These are phyloP conservation scores for Acronicta alni DNA, from an alignment of 2,888 invertebrate genomes.

Conservation along the genomic window DNA sequence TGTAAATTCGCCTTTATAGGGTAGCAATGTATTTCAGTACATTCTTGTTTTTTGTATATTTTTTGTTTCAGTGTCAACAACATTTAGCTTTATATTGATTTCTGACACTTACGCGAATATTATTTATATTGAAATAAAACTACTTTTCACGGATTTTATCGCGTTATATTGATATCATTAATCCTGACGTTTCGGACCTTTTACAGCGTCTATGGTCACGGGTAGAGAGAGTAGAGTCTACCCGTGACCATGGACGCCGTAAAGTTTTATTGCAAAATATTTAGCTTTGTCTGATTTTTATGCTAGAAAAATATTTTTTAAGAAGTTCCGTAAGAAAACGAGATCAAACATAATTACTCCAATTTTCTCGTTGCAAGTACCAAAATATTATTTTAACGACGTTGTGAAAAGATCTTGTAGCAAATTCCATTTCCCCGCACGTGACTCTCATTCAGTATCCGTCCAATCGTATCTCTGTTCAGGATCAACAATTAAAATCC, in stretches of 20 bases:
- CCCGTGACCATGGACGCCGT: too few species aligned
- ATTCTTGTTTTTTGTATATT: conserved; percentile 19
- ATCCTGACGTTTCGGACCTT: too few species aligned
- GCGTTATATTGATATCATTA: too few species aligned
- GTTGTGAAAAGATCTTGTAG: conserved; percentile 38
- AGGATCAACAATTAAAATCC: conserved; percentile 58
- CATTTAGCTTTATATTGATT: too few species aligned
- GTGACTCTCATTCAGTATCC: conserved; percentile 44
- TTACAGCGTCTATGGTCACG: too few species aligned
- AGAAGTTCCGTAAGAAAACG: not conserved
- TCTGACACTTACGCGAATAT: too few species aligned
- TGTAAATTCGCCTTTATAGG: conserved; percentile 32
- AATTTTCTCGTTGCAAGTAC: conserved; percentile 3
- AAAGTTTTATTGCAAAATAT: too few species aligned
- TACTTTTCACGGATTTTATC: too few species aligned
- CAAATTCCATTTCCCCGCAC: conserved; percentile 47
- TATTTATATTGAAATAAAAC: too few species aligned
- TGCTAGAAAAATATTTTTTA: not conserved
- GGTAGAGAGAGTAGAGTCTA: too few species aligned
- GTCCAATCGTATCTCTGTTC: conserved; percentile 42
- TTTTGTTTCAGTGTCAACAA: too few species aligned
- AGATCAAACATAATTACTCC: not conserved
- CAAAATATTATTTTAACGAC: conserved; percentile 23
- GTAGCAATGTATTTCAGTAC: conserved; percentile 32
- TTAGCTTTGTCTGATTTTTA: not conserved